These are phyloP conservation scores for Cebidichthys violaceus DNA, from an alignment of 2,113 vertebrate species.

Conservation along the genomic window DNA sequence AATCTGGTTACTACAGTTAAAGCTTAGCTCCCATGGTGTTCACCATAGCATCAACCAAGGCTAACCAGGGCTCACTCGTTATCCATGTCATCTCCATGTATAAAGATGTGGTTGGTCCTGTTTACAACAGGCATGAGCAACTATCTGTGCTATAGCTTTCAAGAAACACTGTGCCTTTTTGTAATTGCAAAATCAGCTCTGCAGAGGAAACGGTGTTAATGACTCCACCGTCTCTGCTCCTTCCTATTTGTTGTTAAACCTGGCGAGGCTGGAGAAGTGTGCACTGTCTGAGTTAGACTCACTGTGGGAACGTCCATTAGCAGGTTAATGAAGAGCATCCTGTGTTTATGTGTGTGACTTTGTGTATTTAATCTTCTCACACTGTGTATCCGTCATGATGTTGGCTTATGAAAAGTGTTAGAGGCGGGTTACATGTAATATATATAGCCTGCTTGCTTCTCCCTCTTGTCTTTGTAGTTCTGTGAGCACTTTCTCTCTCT, in stretches of 20 bases:
- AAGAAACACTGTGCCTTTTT: conserved; percentile 18
- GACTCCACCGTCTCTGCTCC: conserved; percentile 22
- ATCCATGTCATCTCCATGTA: not conserved
- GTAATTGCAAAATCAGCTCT: conserved; percentile 28
- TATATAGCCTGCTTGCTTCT: not conserved
- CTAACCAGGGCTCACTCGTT: conserved; percentile 1
- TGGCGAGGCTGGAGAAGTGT: conserved; percentile 14
- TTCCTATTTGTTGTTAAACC: conserved; percentile 42
- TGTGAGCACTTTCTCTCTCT: not conserved
- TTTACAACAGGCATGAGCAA: conserved; percentile 1
- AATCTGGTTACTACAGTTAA: conserved; percentile 5
- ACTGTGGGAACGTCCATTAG: conserved; percentile 22
- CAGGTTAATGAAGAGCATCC: conserved; percentile 35
- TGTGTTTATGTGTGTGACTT: conserved; percentile 10
- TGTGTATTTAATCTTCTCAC: conserved; percentile 7
- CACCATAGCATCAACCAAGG: conserved; percentile 6
- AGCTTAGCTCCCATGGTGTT: not conserved
- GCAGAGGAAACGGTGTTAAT: conserved; percentile 38
- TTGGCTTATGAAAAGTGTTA: conserved; percentile 1
- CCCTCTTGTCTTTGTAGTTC: not conserved
- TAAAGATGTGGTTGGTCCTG: conserved; percentile 3
- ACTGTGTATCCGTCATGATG: not conserved
- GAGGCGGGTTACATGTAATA: not conserved
- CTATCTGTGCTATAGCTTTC: conserved; percentile 12
- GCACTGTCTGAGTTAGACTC: not conserved